Base-by-base conservation (phyloP, 1,140 invertebrate species). In the Ips nitidus region DNA sequence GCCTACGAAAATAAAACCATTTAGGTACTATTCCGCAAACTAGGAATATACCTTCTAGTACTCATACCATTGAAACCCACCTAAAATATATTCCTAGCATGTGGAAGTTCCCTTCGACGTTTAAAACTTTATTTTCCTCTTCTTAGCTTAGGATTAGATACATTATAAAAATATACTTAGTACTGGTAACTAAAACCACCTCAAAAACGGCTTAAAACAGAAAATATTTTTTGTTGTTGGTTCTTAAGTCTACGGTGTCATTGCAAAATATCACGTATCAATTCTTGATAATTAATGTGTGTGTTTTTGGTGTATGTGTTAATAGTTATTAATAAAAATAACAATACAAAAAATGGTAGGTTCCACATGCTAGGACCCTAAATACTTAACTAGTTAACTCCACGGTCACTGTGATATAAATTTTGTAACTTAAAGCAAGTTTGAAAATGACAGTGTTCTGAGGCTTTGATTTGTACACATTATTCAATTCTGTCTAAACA, bases 11-110 rank as follows among this genome's bases (percentile, higher is more conserved):
- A 71, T 66, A 71, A 73, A 66, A 72, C 52, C 39, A 70, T 41
- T 36, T 59, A 62, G 60, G 70, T 65, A 74, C 72, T 72, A 66
- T 65, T 65, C 63, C 67, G 58, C 67, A 69, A 62, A 69, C 62
- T 66, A 71, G 69, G 62, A 65, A 70, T 64, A 64, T 70, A 70
- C 62, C 69, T 65, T 59, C 55, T 55, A 69, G 37, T 69, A 63
- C 60, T 69, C 52, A 62, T 68, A 63, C 56, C 52, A 53, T 55
- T 52, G 40, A 39, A 64, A 41, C 6, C 47, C 6, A 57, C 50
- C 67, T 56, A 1, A 59, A 57, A 39, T 39, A 64, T 56, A 67
- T 71, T 67, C 70, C 70, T 71, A 71, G 70, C 70, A 71, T 71
- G 70, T 71, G 70, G 63, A 71, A 71, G 41, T 39, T 55, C 57